Conservation (phyloP, 2,797 vertebrate species). For the Fistularia tabacaria region DNA sequence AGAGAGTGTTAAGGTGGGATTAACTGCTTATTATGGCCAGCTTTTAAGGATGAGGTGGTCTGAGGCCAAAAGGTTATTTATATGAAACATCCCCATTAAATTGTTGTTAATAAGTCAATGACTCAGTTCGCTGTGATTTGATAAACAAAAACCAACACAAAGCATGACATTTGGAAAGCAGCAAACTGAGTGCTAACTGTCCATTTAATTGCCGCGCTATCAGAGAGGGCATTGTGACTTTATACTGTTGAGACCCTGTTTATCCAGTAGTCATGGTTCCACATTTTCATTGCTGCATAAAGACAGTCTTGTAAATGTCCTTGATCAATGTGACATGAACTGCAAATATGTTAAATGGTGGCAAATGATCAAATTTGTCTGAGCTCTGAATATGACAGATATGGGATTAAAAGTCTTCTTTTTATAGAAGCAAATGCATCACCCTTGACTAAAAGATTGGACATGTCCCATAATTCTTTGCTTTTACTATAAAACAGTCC, state of each 20-base stretch:
- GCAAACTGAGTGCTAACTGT: constrained; percentile 10
- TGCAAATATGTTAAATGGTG: no score
- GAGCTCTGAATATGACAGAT: no score
- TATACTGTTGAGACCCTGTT: neutral
- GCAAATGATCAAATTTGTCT: no score
- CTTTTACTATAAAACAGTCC: no score
- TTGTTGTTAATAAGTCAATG: constrained; percentile 34
- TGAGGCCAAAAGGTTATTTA: constrained; percentile 60
- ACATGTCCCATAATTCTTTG: no score
- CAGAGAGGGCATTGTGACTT: constrained; percentile 13
- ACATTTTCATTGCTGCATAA: neutral
- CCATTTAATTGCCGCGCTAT: neutral
- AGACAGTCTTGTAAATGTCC: neutral
- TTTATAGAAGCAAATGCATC: no score
- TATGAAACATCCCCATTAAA: constrained; percentile 48
- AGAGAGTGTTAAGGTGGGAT: constrained; percentile 46
- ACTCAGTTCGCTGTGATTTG: constrained; percentile 24
- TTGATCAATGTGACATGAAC: no score
- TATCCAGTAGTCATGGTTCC: neutral
- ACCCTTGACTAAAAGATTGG: no score
- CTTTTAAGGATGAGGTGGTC: constrained; percentile 43
- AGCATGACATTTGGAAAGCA: constrained; percentile 24
- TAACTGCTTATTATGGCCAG: constrained; percentile 71
- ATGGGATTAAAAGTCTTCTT: no score
- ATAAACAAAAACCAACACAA: constrained; percentile 24